Evolutionary conservation across 2,113 vertebrate species (phyloP).

Genomic region (Athene noctua): DNA sequence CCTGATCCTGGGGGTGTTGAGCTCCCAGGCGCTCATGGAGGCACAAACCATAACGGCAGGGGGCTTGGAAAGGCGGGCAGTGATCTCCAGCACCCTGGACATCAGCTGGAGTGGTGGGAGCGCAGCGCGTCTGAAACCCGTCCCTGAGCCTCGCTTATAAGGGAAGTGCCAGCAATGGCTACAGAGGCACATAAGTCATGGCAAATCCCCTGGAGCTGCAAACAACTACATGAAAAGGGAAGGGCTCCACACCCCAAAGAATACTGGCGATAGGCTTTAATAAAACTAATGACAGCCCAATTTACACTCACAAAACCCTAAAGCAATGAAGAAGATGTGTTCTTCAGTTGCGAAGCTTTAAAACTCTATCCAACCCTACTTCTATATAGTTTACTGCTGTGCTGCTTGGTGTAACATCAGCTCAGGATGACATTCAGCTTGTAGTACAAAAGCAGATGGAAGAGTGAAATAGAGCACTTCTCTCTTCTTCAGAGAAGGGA

Average conservation of each 20-base stretch:
- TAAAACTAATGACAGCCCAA: background rate
- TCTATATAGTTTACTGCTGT: background rate
- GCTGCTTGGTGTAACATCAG: background rate
- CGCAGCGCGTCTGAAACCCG: fast-evolving
- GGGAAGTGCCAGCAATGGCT: background rate
- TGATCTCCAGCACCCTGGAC: background rate
- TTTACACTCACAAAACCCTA: background rate
- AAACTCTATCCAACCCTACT: background rate
- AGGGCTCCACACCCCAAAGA: background rate
- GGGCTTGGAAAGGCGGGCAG: background rate
- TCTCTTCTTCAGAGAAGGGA: background rate
- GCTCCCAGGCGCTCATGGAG: fast-evolving
- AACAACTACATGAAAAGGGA: background rate
- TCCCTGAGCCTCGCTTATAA: fast-evolving
- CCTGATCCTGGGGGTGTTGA: background rate
- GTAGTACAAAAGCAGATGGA: slow-evolving; percentile 15
- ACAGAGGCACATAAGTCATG: fast-evolving
- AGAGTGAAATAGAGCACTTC: background rate
- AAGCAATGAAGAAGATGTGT: background rate
- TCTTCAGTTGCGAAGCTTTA: background rate
- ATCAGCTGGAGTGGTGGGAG: background rate
- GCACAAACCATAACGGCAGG: fast-evolving
- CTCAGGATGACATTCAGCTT: background rate
- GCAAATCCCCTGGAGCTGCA: background rate
- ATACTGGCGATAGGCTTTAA: background rate